Percentiles rank a stretch among this genome's conserved stretches.
These are phyloP conservation scores for Chionis minor DNA, from an alignment of 2,113 vertebrate species.

Conservation along the genomic window DNA sequence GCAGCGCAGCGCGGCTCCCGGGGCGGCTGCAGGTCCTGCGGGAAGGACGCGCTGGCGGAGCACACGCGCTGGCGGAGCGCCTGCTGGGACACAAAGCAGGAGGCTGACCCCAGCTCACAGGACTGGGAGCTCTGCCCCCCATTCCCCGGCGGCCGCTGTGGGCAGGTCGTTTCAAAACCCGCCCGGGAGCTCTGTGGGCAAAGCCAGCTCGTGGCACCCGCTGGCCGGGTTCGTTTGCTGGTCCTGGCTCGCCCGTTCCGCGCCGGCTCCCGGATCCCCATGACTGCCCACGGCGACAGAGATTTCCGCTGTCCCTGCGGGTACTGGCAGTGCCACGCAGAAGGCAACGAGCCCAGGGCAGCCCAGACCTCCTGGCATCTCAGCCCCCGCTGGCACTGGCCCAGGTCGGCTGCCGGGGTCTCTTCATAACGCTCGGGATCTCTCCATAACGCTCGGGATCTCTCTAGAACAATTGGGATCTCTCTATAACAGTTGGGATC, in stretches of 20 bases:
- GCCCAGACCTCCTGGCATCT: not conserved
- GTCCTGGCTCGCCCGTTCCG: not conserved
- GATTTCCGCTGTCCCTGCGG: accelerated
- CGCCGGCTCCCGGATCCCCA: not conserved
- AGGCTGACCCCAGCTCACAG: not conserved
- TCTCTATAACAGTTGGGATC: too few relatives aligned
- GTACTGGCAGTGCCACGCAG: accelerated
- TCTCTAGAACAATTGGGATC: not conserved
- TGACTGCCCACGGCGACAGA: not conserved
- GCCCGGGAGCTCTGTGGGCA: not conserved
- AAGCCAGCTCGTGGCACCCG: accelerated
- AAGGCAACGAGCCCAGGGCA: not conserved
- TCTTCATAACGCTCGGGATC: too few relatives aligned
- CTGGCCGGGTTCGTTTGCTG: not conserved
- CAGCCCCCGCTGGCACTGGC: not conserved
- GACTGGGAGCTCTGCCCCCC: not conserved
- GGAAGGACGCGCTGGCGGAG: not conserved
- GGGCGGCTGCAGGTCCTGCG: not conserved
- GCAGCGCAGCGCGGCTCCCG: not conserved
- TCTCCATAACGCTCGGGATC: not conserved
- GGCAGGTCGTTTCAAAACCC: not conserved
- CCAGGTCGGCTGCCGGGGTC: not conserved
- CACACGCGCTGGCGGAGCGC: too few relatives aligned
- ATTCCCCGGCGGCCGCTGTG: not conserved
- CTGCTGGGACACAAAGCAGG: not conserved